Evolutionary conservation across 1,140 invertebrate species (phyloP).

Genomic region (Heliconius eleuchia): DNA sequence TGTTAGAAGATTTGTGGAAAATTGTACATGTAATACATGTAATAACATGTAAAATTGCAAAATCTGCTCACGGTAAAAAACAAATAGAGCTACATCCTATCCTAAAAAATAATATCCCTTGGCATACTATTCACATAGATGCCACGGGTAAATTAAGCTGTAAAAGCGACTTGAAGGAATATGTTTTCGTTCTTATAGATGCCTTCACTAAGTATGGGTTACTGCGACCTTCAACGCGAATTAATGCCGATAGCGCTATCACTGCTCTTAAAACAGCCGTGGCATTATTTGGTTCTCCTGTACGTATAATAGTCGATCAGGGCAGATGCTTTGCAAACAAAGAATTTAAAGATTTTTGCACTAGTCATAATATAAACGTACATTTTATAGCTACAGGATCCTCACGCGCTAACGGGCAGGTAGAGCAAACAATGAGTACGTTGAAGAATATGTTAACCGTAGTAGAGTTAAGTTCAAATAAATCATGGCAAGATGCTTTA

Average conservation of each 20-base stretch:
- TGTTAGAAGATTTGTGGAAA: slow-evolving; percentile 48
- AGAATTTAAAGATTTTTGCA: slow-evolving; percentile 31
- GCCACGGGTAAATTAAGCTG: slow-evolving; percentile 3
- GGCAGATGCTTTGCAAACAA: slow-evolving; percentile 43
- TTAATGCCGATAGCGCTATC: slow-evolving; percentile 37
- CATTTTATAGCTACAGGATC: slow-evolving; percentile 48
- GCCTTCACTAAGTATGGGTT: slow-evolving; percentile 22
- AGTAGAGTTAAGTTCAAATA: slow-evolving; percentile 24
- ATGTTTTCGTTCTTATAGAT: slow-evolving; percentile 38
- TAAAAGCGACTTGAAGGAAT: not conserved
- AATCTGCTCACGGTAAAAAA: slow-evolving; percentile 44
- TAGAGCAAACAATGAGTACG: slow-evolving; percentile 43
- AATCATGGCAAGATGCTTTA: slow-evolving; percentile 40
- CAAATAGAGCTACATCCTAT: slow-evolving; percentile 49
- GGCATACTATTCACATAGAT: slow-evolving; percentile 37
- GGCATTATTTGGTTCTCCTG: slow-evolving; percentile 15
- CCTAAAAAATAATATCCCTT: slow-evolving; percentile 49
- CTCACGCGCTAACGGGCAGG: slow-evolving; percentile 49
- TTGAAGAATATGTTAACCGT: slow-evolving; percentile 39
- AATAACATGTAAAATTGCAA: slow-evolving; percentile 46
- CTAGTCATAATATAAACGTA: too few species aligned
- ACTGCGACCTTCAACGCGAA: slow-evolving; percentile 39
- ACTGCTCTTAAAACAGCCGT: slow-evolving; percentile 22
- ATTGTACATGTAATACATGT: slow-evolving; percentile 28
- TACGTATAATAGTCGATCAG: slow-evolving; percentile 36